Conservation (phyloP, 2,113 vertebrate genomes). For the Zapornia atra region DNA sequence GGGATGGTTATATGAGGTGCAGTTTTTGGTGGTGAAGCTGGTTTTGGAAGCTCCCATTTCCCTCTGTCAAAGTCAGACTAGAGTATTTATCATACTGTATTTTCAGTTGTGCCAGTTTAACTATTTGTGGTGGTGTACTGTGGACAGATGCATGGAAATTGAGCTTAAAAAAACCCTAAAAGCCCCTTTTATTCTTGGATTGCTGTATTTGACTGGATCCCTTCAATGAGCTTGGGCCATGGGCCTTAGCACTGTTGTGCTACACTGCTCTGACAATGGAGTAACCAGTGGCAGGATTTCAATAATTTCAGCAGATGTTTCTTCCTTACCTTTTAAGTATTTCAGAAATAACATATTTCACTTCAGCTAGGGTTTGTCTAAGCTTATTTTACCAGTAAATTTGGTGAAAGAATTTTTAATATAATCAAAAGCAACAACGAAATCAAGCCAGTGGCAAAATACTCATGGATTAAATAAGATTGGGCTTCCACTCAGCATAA, state of each 20-base stretch:
- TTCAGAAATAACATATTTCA: background rate
- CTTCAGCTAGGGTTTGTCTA: background rate
- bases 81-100: background rate
- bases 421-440: background rate
- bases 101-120: background rate
- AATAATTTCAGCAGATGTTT: background rate
- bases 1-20: background rate
- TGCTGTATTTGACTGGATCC: background rate
- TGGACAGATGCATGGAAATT: background rate
- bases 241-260: background rate
- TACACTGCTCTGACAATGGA: background rate
- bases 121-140: background rate
- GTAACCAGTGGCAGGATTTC: background rate
- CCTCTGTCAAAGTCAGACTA: background rate
- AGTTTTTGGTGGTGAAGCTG: background rate
- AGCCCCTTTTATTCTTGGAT: background rate
- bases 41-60: background rate
- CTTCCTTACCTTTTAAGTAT: background rate
- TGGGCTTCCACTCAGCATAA: background rate
- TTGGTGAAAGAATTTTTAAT: background rate
- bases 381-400: background rate
- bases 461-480: background rate
- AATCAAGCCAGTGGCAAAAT: constrained; percentile 22
- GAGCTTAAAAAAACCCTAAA: background rate
- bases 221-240: background rate